Conservation (phyloP, 2,113 vertebrate genomes). For the Myotis davidii region DNA sequence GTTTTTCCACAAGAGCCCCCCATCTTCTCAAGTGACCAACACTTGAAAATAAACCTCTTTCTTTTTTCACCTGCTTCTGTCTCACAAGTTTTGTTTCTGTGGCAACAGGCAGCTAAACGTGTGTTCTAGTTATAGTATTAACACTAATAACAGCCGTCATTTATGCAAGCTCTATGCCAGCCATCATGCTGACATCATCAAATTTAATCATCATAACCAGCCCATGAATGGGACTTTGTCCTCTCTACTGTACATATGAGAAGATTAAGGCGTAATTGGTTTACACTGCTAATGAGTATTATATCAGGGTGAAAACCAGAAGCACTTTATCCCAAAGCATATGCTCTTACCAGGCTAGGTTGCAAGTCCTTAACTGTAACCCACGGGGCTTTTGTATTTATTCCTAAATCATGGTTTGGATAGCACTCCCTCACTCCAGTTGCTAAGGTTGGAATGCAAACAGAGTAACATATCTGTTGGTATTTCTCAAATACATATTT, state of each 20-base stretch:
- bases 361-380: neutral
- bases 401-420: neutral
- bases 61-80: neutral
- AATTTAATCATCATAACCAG: neutral
- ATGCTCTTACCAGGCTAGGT: neutral
- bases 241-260: neutral
- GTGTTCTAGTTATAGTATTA: neutral
- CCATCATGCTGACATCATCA: neutral
- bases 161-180: neutral
- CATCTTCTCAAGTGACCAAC: too few relatives aligned
- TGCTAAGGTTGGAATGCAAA: neutral
- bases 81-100: neutral
- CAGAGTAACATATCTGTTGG: neutral
- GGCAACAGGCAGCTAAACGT: neutral
- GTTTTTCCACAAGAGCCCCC: too few relatives aligned
- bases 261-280: neutral
- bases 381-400: neutral
- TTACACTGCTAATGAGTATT: neutral
- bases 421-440: neutral
- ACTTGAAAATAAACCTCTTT: neutral
- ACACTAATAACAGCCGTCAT: neutral
- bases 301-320: neutral
- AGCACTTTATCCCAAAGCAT: neutral
- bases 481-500: neutral
- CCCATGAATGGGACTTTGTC: neutral